Evolutionary conservation across 2,888 invertebrate species (phyloP).

Genomic region (Labia minor): DNA sequence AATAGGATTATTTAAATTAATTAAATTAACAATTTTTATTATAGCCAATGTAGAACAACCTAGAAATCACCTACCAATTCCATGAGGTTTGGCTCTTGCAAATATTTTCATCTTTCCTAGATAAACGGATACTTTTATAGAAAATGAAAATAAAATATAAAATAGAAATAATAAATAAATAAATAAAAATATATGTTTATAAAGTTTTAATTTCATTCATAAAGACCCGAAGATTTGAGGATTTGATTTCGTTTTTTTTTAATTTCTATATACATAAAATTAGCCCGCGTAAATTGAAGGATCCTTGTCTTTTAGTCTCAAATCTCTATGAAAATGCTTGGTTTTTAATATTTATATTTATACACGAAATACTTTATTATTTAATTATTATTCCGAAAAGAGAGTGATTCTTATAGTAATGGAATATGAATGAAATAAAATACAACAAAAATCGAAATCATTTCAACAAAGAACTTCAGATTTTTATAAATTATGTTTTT

Average conservation of each 20-base stretch:
- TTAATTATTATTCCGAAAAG: not conserved
- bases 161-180: constrained; percentile 5
- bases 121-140: not conserved
- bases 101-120: constrained; percentile 3
- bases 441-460: not conserved
- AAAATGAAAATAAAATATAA: not conserved
- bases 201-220: constrained; percentile 9
- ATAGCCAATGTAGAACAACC: constrained; percentile 13
- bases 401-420: not conserved
- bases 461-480: too few relatives aligned
- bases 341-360: not conserved
- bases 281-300: constrained; percentile 2
- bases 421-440: not conserved
- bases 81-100: constrained; percentile 3
- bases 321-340: not conserved
- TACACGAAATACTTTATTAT: not conserved
- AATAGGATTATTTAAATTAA: not conserved
- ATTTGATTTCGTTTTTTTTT: not conserved
- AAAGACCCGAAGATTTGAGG: constrained; percentile 8
- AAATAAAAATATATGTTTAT: constrained; percentile 1
- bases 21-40: not conserved
- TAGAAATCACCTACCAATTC: constrained; percentile 7
- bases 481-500: too few relatives aligned
- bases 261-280: constrained; percentile 13
- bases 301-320: constrained; percentile 8